Evolutionary conservation across 1,140 invertebrate genomes (phyloP).

Genomic region (Macrobrachium nipponense): DNA sequence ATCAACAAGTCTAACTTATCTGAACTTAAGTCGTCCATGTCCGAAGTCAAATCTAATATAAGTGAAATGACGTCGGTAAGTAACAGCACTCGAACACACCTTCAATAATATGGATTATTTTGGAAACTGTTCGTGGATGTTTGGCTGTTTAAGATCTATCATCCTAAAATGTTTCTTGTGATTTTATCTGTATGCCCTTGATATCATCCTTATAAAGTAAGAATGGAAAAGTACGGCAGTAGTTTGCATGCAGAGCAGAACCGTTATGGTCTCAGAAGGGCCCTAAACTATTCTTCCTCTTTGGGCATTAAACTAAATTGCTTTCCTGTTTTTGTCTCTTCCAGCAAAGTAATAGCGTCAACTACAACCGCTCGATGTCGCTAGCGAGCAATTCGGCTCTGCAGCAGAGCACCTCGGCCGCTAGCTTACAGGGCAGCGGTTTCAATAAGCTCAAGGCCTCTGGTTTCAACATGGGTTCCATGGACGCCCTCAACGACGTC

Average conservation of each 20-base stretch:
- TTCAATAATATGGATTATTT: no score
- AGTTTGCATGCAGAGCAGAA: background rate
- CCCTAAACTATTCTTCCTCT: background rate
- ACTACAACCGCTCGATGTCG: conserved; percentile 57
- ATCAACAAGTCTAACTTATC: conserved; percentile 51
- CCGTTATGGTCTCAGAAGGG: background rate
- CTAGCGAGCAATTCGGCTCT: conserved; percentile 33
- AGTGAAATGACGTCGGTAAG: conserved; percentile 63
- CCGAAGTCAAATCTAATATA: conserved; percentile 77
- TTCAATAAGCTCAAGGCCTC: conserved; percentile 39
- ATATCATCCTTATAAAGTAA: no score
- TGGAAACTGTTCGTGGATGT: no score
- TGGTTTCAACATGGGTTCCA: conserved; percentile 34
- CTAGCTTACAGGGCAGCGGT: conserved; percentile 35
- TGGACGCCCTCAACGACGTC: conserved; percentile 24
- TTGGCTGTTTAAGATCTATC: no score
- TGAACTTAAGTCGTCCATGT: conserved; percentile 78
- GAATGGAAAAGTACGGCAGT: no score
- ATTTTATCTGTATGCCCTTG: no score
- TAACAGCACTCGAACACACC: background rate
- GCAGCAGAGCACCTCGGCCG: conserved; percentile 32
- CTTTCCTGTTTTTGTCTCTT: background rate
- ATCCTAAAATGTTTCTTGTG: no score
- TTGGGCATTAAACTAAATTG: no score
- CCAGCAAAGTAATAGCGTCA: conserved; percentile 59